Percentiles rank a stretch among this genome's conserved stretches.
These are phyloP conservation scores for Macroglossus sobrinus DNA, from an alignment of 2,113 vertebrate genomes.

Conservation along the genomic window DNA sequence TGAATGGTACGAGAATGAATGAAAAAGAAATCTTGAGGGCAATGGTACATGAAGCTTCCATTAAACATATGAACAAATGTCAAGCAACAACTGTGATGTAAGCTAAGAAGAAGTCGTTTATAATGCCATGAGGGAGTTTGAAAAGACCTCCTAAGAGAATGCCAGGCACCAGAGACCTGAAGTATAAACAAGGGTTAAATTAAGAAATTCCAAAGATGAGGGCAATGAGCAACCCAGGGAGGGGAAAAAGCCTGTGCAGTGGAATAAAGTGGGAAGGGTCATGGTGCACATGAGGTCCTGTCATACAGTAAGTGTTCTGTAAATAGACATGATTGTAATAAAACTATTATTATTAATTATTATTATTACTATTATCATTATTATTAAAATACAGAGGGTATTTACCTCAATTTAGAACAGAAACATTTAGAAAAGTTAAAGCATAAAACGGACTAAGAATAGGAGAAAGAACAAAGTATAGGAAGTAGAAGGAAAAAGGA, in stretches of 20 bases:
- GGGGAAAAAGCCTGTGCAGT: not conserved
- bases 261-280: not conserved
- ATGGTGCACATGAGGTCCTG: not conserved
- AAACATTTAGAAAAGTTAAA: not conserved
- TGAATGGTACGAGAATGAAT: not conserved
- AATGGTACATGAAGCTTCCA: not conserved
- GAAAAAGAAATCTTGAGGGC: not conserved
- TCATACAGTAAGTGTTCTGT: not conserved
- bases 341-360: not conserved
- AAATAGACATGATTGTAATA: not conserved
- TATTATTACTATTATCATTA: no score
- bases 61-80: not conserved
- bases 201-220: not conserved
- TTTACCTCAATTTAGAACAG: not conserved
- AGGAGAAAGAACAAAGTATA: not conserved
- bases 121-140: fast-evolving
- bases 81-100: not conserved
- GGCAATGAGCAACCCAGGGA: no score
- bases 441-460: not conserved
- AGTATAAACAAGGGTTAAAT: not conserved
- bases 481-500: not conserved
- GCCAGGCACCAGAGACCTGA: not conserved
- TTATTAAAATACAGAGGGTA: not conserved
- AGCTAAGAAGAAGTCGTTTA: not conserved
- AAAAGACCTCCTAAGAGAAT: not conserved